Evolutionary conservation across 2,888 invertebrate genomes (phyloP), one percentile per base, ranked within the genome.

Genomic region (Epicampocera succincta): DNA sequence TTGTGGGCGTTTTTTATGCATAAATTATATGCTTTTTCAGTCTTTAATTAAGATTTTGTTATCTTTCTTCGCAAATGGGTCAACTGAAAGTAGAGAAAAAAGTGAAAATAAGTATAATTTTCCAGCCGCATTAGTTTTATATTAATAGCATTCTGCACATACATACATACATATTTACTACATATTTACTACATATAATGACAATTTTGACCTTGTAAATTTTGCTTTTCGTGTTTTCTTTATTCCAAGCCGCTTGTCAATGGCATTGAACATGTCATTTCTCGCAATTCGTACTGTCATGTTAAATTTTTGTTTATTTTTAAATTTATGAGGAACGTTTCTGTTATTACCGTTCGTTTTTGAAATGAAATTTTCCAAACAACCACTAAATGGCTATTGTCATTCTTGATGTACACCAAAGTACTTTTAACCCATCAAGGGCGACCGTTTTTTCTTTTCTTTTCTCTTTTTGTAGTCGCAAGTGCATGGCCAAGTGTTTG

Each of bases 11-110:
- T 50, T 19, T 25, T 5, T 63, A 15, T 29, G n/a, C n/a, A 52
- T 38, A 40, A 66, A 52, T 17, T 52, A 52, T 52, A 52, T 38
- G 42, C 63, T 82, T 60, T 77, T 77, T 83, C 78, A 78, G 80
- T 83, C 80, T 78, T 78, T 63, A 2, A 63, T 69, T 78, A 60
- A 75, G 61, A 73, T 74, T 71, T 77, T 74, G 42, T 73, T 66
- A 72, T 33, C 73, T 75, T 69, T 29, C 17, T 71, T 44, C 13
- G 13, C 50, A 80, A 68, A 66, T 66, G 50, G 74, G 54, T 80
- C 76, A 82, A 75, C 82, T 82, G 78, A 1, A 81, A 81, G 11
- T 71, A 68, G 17, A 65, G n/a, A n/a, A n/a, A 33, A 71, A 29
- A 60, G 19, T 29, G 21, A 56, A 15, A 44, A 0, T 54, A 40